Evolutionary conservation across 2,888 invertebrate species (phyloP).

Genomic region (Sarcophaga subvicina): DNA sequence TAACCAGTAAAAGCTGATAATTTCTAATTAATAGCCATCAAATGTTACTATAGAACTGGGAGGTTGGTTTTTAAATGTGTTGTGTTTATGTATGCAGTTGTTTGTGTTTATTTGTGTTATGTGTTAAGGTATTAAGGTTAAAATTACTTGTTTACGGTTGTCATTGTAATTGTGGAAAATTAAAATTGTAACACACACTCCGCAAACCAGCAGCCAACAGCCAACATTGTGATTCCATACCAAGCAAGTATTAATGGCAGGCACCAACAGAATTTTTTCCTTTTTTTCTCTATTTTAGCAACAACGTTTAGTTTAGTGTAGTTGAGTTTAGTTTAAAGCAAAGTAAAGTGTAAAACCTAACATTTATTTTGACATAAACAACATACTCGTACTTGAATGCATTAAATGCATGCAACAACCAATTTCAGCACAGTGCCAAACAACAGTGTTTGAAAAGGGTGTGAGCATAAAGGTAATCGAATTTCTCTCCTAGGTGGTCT

Average conservation of each 20-base stretch:
- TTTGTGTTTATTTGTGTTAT: constrained; percentile 5
- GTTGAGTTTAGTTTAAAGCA: not conserved
- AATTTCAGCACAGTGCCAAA: not conserved
- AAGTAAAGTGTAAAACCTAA: constrained; percentile 46
- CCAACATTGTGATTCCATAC: not conserved
- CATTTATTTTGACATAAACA: constrained; percentile 46
- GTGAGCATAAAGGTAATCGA: too few species aligned
- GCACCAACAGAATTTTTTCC: not conserved
- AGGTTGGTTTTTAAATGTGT: not conserved
- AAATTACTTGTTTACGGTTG: constrained; percentile 63
- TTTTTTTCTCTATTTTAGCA: not conserved
- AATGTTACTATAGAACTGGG: not conserved
- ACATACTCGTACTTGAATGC: constrained; percentile 2
- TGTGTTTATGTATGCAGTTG: not conserved
- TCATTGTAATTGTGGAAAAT: constrained; percentile 53
- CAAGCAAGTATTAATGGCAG: not conserved
- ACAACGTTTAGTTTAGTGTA: not conserved
- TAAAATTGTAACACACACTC: constrained; percentile 50
- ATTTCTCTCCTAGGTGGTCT: too few species aligned
- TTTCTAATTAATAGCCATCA: not conserved
- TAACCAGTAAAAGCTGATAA: not conserved
- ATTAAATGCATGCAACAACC: constrained; percentile 39
- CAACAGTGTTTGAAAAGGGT: not conserved
- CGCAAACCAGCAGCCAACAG: not conserved
- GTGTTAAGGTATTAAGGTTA: constrained; percentile 38